Percentiles rank a stretch among this genome's conserved stretches.
Conservation (phyloP, 2,797 vertebrate species). For the Onychomys torridus region DNA sequence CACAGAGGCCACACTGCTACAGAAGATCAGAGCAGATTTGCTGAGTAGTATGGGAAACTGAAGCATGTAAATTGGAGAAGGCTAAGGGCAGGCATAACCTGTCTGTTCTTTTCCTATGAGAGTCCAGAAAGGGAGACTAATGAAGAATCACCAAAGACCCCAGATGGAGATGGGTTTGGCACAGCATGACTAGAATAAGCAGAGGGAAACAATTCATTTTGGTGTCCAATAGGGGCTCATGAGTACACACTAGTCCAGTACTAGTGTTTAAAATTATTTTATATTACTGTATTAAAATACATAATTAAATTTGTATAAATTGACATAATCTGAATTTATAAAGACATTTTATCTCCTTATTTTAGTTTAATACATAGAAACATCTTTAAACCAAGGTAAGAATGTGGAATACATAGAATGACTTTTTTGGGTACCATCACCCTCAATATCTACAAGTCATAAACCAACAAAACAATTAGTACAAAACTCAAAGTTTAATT, state of each 20-base stretch:
- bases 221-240: neutral
- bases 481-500: neutral
- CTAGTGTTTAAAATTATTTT: neutral
- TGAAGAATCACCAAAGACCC: neutral
- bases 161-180: neutral
- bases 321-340: neutral
- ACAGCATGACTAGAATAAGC: neutral
- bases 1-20: neutral
- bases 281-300: neutral
- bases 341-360: neutral
- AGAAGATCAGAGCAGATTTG: neutral
- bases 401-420: neutral
- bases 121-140: neutral
- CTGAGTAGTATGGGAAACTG: neutral
- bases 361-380: neutral
- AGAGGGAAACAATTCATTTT: neutral
- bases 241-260: neutral
- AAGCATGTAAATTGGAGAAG: neutral
- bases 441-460: neutral
- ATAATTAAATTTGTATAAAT: neutral
- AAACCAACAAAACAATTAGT: neutral
- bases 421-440: neutral
- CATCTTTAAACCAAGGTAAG: neutral
- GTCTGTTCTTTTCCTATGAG: neutral
- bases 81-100: neutral